Evolutionary conservation across 2,113 vertebrate species (phyloP), one percentile per base, ranked within the genome.

Genomic region (Danionella cerebrum): DNA sequence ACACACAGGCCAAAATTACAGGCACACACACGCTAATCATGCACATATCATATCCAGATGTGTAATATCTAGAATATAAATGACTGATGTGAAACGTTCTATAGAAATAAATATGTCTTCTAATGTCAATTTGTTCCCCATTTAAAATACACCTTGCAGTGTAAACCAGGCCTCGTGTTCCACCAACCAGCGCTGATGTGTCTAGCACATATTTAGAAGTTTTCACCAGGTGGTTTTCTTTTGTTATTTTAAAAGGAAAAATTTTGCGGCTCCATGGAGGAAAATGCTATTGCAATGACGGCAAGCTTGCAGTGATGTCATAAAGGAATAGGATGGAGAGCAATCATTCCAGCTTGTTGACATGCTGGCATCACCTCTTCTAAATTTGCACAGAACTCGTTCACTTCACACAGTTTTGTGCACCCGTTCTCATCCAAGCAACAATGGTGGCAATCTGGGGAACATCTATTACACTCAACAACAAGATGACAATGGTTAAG

Each of bases 241-340:
- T 18, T 24, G 53, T 60, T 41, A 47, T 41, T 47, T 60, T 27
- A 71, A 71, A 75, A 71, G 35, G 73, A 71, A 67, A 44, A 52
- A 31, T 51, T 66, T 66, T 12, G 25, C 64, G 29, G 14, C 27
- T 25, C 9, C 27, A 54, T 24, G 4, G 13, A 41, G 22, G 39
- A 51, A 52, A 69, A 41, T 24, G 45, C 31, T 3, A 33, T 22
- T 52, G 21, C 38, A 39, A 35, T 72, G 14, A 5, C 54, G 39
- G 54, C 45, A 42, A 72, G 54, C 18, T 25, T 4, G 22, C 12
- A 42, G 55, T 67, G 63, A 60, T 48, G 35, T 65, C 70, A 52
- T 57, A 19, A 45, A 36, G 5, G 51, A 25, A 25, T 12, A 33
- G 51, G 10, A 36, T 27, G 31, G 31, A 24, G 35, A 19, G 50